A percentile compares a stretch with the other conserved stretches of the same genome.
phyloP scores from a whole-genome alignment of 2,888 invertebrate genomes.

The Seladonia tumulorum region DNA sequence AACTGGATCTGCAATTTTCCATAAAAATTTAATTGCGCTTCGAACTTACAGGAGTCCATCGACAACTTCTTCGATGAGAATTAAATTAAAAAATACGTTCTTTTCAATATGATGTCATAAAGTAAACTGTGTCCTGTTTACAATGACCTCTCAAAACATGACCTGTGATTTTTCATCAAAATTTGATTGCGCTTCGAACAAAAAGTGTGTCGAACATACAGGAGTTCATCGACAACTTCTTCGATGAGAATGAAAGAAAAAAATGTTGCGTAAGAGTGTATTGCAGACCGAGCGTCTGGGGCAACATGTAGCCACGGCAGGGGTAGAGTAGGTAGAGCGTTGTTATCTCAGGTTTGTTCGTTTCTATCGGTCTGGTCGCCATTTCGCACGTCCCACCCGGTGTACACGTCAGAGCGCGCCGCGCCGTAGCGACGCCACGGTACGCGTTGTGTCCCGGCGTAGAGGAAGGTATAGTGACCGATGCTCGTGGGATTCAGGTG shows the following conservation, averaged over 20 bases:
- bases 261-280: background rate
- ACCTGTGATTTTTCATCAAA: background rate
- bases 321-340: background rate
- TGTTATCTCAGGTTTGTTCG: constrained; percentile 27
- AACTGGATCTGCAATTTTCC: no score
- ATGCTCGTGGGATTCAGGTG: constrained; percentile 76
- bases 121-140: background rate
- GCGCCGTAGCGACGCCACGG: constrained; percentile 64
- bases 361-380: constrained; percentile 35
- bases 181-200: background rate
- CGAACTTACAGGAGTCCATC: no score
- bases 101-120: background rate
- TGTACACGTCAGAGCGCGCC: constrained; percentile 61
- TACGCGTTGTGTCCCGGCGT: constrained; percentile 65
- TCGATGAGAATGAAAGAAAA: background rate
- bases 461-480: constrained; percentile 74
- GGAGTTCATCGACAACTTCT: background rate
- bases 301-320: background rate
- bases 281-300: background rate
- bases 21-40: no score
- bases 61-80: no score
- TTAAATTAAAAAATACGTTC: background rate
- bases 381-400: constrained; percentile 58
- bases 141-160: background rate
- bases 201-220: background rate